Evolutionary conservation across 2,113 vertebrate genomes (phyloP).

Genomic region (Crotalus horridus): DNA sequence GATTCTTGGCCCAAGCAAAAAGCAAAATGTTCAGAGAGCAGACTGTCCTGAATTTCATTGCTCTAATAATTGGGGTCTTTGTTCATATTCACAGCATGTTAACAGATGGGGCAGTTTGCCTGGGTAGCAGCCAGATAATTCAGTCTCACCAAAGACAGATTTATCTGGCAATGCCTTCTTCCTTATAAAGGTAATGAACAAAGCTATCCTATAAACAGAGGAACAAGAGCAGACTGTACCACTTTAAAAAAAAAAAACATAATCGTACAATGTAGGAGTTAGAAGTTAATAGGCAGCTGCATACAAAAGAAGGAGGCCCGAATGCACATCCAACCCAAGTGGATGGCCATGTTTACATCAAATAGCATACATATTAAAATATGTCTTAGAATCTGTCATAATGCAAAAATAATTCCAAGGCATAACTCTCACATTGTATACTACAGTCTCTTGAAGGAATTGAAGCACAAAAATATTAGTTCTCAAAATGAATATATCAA

Average conservation of each 20-base stretch:
- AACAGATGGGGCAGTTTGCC: neutral
- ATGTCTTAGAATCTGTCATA: neutral
- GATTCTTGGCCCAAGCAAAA: neutral
- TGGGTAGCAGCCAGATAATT: conserved; percentile 26
- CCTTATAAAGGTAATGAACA: conserved; percentile 42
- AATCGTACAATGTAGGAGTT: neutral
- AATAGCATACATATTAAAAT: neutral
- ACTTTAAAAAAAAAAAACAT: neutral
- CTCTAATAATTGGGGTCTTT: conserved; percentile 14
- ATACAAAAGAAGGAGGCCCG: neutral
- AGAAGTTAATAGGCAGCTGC: neutral
- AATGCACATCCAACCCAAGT: neutral
- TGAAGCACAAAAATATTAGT: neutral
- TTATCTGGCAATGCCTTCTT: conserved; percentile 42
- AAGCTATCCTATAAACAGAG: conserved; percentile 37
- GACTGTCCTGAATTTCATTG: neutral
- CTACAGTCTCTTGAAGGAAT: neutral
- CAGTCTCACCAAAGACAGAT: conserved; percentile 1
- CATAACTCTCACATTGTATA: neutral
- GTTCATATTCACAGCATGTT: conserved; percentile 7
- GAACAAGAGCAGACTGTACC: conserved; percentile 6
- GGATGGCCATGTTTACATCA: neutral
- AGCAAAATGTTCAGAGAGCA: neutral
- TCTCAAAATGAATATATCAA: neutral
- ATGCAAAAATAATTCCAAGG: neutral